Evolutionary conservation across 2,113 vertebrate genomes (phyloP), one percentile per base, ranked within the genome.

Genomic region (Bos taurus): DNA sequence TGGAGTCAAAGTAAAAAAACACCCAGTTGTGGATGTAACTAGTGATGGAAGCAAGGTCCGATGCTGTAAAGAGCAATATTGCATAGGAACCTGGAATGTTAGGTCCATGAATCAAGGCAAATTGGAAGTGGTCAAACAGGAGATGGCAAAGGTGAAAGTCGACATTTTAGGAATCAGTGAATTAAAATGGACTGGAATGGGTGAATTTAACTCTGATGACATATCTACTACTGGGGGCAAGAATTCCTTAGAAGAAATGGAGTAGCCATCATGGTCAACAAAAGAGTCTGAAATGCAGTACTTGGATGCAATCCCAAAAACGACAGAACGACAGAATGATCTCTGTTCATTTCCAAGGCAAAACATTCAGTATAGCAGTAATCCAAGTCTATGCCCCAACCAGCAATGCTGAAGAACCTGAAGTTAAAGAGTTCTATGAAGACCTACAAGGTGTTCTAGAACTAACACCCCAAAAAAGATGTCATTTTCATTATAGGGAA

Each of bases 1-100:
- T 0, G 0, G 33, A 64, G 33, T 1, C 33, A n/a, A 64, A 9
- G 15, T 0, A 8, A 64, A 64, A 64, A 8, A 17, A 17, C 1
- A 17, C 30, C 30, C 15, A 17, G 15, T 64, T 64, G 30, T 17
- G 30, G 7, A n/a, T n/a, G 15, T 64, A 3, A n/a, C 62, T n/a
- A 0, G 33, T 64, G 62, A n/a, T 17, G 3, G 33, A 19, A 67
- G 33, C 33, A 67, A 67, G 2, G 62, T 19, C 62, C 0, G 0
- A n/a, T 17, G 33, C 16, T 67, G 33, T 64, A 67, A 67, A 67
- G 62, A 67, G 7, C 62, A n/a, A n/a, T n/a, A n/a, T 67, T 1
- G 3, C 62, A n/a, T 19, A 9, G 62, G 62, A 67, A n/a, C 1
- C 62, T 67, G 62, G 7, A n/a, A 67, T 9, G 33, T 67, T 2